phyloP scores from a whole-genome alignment of 2,888 invertebrate genomes.

The Ophion slaviceki region DNA sequence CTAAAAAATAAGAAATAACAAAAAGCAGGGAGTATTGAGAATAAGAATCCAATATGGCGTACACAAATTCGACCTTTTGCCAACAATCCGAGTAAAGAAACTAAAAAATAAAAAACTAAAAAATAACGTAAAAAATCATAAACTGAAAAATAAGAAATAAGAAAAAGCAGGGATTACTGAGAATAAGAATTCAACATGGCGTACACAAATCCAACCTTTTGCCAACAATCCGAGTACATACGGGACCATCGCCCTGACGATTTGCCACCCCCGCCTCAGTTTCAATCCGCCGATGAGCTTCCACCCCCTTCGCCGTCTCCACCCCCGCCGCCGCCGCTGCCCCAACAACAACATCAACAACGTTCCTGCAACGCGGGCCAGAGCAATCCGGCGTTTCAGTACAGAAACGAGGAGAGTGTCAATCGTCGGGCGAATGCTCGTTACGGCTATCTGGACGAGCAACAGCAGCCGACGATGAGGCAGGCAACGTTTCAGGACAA shows the following conservation, averaged over 20 bases:
- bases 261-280: constrained; percentile 82
- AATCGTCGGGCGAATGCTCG: constrained; percentile 66
- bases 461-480: not conserved
- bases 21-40: not conserved
- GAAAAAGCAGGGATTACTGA: not conserved
- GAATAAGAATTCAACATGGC: constrained; percentile 68
- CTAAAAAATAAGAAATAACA: not conserved
- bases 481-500: constrained; percentile 17
- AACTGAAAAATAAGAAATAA: not conserved
- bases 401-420: constrained; percentile 56
- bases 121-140: not conserved
- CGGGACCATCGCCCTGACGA: constrained; percentile 80
- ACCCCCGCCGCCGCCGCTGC: constrained; percentile 76
- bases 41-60: constrained; percentile 79
- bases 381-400: constrained; percentile 77
- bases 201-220: constrained; percentile 92
- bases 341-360: constrained; percentile 67
- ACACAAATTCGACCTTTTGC: constrained; percentile 92
- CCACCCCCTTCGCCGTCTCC: constrained; percentile 75
- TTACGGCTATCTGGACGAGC: constrained; percentile 77
- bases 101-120: too few species aligned
- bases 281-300: constrained; percentile 71
- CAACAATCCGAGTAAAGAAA: constrained; percentile 88
- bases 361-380: constrained; percentile 71
- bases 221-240: constrained; percentile 90